phyloP scores from a whole-genome alignment of 2,797 vertebrate genomes.

The Syngnathus rostellatus region DNA sequence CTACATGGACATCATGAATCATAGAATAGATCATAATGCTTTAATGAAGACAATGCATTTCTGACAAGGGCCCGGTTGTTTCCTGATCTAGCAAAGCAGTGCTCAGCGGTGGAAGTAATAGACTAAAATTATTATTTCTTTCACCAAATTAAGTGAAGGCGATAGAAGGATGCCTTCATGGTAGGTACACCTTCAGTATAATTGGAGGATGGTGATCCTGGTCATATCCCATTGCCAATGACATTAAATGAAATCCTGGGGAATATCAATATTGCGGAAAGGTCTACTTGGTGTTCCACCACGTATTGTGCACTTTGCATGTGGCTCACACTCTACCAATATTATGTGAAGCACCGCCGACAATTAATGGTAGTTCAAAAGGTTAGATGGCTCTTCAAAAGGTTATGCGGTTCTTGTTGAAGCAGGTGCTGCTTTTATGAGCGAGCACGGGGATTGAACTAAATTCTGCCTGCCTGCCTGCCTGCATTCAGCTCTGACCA shows the following conservation, averaged over 20 bases:
- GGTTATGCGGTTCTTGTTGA: no score
- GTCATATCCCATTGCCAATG: constrained; percentile 23
- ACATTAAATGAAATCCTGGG: constrained; percentile 17
- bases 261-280: constrained; percentile 14
- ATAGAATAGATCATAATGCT: constrained; percentile 62
- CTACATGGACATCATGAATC: constrained; percentile 61
- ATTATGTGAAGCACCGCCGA: no score
- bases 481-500: no score
- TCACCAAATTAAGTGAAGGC: constrained; percentile 29
- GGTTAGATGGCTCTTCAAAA: no score
- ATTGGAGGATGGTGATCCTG: constrained; percentile 29
- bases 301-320: constrained; percentile 7
- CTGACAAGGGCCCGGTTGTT: constrained; percentile 44
- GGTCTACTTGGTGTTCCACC: constrained; percentile 9
- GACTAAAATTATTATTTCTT: constrained; percentile 27
- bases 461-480: no score
- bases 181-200: constrained; percentile 24
- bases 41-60: constrained; percentile 60
- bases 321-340: not conserved
- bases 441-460: no score
- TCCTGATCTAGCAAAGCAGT: constrained; percentile 35
- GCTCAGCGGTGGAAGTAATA: constrained; percentile 32
- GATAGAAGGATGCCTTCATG: constrained; percentile 24
- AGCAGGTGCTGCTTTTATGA: no score
- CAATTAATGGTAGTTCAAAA: no score